Conservation (phyloP, 2,888 invertebrate species). For the Rhimphoctona megacephalus region DNA sequence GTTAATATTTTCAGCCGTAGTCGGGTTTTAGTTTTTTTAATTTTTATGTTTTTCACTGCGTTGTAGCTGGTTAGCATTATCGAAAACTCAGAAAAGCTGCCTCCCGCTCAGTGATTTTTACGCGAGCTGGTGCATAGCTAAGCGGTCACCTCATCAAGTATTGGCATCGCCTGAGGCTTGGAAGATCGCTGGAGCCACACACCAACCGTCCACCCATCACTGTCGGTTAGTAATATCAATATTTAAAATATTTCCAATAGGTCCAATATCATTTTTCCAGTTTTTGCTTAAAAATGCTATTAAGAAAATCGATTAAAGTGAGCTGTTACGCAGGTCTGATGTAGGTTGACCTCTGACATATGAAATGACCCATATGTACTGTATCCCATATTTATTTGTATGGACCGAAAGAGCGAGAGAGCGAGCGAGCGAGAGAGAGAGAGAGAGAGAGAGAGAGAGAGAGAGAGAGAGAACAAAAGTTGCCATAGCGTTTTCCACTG, state of each 20-base stretch:
- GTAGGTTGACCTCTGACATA: slow-evolving; percentile 5
- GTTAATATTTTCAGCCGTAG: too few species aligned
- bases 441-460: too few species aligned
- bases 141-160: too few species aligned
- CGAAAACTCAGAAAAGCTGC: too few species aligned
- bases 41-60: too few species aligned
- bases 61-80: too few species aligned
- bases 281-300: not conserved
- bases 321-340: not conserved
- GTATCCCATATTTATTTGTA: not conserved
- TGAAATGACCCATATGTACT: not conserved
- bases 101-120: too few species aligned
- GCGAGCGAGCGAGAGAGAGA: not conserved
- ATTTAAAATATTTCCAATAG: not conserved
- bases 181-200: too few species aligned
- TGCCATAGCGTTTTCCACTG: not conserved
- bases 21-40: too few species aligned
- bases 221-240: not conserved
- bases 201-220: too few species aligned
- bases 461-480: not conserved
- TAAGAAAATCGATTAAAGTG: not conserved
- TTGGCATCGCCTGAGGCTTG: too few species aligned
- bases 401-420: not conserved
- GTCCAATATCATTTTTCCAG: not conserved
- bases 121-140: too few species aligned